Percentiles rank a stretch among this genome's conserved stretches.
phyloP scores from a whole-genome alignment of 2,113 vertebrate genomes.

The Sebastes fasciatus region DNA sequence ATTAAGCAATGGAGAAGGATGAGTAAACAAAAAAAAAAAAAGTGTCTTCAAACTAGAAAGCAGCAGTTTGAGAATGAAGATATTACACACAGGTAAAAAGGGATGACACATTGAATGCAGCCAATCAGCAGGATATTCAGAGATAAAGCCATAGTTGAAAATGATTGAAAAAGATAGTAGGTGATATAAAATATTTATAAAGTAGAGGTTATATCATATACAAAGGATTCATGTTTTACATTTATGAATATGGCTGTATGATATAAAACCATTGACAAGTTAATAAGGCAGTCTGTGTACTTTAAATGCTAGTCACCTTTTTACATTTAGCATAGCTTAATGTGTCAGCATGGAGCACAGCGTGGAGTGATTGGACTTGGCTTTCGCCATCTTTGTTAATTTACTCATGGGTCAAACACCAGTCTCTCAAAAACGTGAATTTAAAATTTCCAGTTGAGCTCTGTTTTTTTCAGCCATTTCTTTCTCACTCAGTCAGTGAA shows the following conservation, averaged over 20 bases:
- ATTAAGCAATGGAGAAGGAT: background rate
- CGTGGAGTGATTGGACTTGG: background rate
- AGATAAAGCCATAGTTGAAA: background rate
- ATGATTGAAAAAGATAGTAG: background rate
- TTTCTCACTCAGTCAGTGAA: background rate
- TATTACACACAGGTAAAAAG: background rate
- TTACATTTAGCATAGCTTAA: background rate
- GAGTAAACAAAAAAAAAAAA: no score
- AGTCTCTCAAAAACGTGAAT: no score
- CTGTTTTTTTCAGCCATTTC: background rate
- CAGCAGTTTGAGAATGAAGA: background rate
- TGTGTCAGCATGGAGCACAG: background rate
- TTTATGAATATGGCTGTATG: background rate
- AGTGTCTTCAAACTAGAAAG: background rate
- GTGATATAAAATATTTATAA: background rate
- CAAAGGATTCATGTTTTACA: background rate
- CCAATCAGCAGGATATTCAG: background rate
- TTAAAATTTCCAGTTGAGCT: background rate
- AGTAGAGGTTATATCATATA: background rate
- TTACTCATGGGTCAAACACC: background rate
- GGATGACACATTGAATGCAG: background rate
- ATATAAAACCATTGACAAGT: background rate
- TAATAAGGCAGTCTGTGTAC: background rate
- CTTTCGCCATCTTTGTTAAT: background rate
- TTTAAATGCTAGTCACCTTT: background rate